Conservation (phyloP, 1,140 invertebrate species). For the Penaeus japonicus region DNA sequence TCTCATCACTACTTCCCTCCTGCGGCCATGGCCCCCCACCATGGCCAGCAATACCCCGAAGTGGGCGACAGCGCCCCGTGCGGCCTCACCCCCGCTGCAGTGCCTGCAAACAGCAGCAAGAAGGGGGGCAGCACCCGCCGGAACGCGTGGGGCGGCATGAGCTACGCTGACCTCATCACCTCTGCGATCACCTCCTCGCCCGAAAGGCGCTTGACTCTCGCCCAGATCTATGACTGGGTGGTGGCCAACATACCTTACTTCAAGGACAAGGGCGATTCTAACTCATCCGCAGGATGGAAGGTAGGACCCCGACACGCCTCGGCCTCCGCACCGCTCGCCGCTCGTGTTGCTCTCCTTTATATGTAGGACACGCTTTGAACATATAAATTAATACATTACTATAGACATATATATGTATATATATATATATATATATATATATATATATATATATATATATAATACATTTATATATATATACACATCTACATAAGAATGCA, state of each 20-base stretch:
- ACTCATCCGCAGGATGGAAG: conserved; percentile 99
- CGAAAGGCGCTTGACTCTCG: conserved; percentile 93
- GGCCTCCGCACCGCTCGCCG: not conserved
- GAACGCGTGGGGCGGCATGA: conserved; percentile 98
- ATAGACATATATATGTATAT: conserved; percentile 6
- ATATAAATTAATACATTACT: no score
- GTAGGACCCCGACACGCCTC: conserved; percentile 68
- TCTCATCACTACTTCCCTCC: conserved; percentile 29
- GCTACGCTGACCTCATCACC: conserved; percentile 98
- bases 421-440: not conserved
- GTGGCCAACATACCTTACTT: conserved; percentile 99
- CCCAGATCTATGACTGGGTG: conserved; percentile 99
- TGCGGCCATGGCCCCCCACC: not conserved
- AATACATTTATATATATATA: conserved; percentile 19
- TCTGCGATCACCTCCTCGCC: conserved; percentile 95
- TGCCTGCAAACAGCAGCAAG: conserved; percentile 18
- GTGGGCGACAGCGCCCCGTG: not conserved
- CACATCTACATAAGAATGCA: not conserved
- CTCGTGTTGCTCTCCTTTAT: not conserved
- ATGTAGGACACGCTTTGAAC: no score
- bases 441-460: conserved; percentile 27
- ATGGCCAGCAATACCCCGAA: not conserved
- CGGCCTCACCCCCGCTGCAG: not conserved
- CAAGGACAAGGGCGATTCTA: conserved; percentile 99
- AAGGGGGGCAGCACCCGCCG: conserved; percentile 71